Evolutionary conservation across 37 sponge, comb jelly and placozoan genomes (phyloP).

Genomic region (Spongilla lacustris): DNA sequence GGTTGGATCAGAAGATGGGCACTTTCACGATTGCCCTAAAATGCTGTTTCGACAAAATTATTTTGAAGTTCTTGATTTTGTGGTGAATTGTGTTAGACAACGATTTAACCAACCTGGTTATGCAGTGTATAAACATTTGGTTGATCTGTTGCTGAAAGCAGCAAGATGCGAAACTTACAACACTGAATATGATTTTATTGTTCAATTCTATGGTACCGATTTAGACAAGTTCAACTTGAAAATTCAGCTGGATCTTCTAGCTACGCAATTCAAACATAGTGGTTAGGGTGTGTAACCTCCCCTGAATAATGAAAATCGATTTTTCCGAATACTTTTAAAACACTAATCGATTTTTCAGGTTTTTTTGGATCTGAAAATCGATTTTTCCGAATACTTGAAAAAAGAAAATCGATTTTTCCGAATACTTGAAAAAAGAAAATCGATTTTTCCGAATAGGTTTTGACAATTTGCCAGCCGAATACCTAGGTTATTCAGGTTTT

Average conservation of each 20-base stretch:
- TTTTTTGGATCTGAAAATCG: too few relatives aligned
- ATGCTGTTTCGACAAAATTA: slow-evolving; percentile 12
- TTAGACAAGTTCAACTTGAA: neutral
- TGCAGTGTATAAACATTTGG: slow-evolving; percentile 2
- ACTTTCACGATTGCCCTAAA: slow-evolving; percentile 3
- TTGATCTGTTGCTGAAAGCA: slow-evolving; percentile 35
- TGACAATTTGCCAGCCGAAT: too few relatives aligned
- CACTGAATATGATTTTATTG: slow-evolving; percentile 13
- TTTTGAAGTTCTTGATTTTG: slow-evolving; percentile 38
- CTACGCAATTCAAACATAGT: neutral
- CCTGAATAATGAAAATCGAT: too few relatives aligned
- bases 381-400: too few relatives aligned
- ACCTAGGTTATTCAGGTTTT: too few relatives aligned
- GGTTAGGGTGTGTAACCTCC: too few relatives aligned
- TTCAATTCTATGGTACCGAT: slow-evolving; percentile 30
- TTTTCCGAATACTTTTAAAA: too few relatives aligned
- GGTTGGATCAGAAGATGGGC: slow-evolving; percentile 14
- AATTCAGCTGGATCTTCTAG: slow-evolving; percentile 16
- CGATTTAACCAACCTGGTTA: slow-evolving; percentile 41
- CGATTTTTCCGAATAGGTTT: too few relatives aligned
- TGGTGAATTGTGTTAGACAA: neutral
- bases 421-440: too few relatives aligned
- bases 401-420: too few relatives aligned
- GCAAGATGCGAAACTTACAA: slow-evolving; percentile 2
- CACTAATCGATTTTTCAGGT: too few relatives aligned